Conservation (phyloP, 2,113 vertebrate genomes). For the Poeciliopsis prolifica region DNA sequence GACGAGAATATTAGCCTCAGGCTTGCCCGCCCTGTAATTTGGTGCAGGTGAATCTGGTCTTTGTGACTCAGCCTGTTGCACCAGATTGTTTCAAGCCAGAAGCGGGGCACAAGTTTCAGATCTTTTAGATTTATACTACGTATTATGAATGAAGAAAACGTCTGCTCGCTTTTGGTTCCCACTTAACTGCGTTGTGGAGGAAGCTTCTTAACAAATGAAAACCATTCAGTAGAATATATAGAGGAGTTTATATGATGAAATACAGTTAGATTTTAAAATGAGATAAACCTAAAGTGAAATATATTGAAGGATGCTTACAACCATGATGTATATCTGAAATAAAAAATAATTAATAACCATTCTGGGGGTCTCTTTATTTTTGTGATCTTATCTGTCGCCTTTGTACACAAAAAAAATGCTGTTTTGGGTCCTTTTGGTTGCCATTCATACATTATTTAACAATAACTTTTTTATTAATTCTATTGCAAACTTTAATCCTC, state of each 20-base stretch:
- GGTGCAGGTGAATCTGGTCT: slow-evolving; percentile 58
- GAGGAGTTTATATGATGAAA: neutral
- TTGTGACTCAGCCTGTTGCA: slow-evolving; percentile 52
- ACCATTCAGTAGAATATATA: neutral
- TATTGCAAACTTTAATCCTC: too few relatives aligned
- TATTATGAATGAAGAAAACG: neutral
- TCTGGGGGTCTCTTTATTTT: too few relatives aligned
- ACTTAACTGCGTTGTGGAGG: neutral
- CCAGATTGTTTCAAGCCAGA: slow-evolving; percentile 15
- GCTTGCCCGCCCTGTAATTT: slow-evolving; percentile 30
- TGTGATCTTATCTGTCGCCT: too few relatives aligned
- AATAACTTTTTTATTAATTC: too few relatives aligned
- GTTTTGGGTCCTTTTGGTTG: too few relatives aligned
- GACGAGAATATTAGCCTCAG: slow-evolving; percentile 24
- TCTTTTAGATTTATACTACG: neutral
- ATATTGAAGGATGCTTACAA: too few relatives aligned
- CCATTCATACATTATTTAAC: too few relatives aligned
- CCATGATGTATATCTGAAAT: too few relatives aligned
- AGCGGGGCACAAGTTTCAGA: neutral
- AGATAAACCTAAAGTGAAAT: too few relatives aligned
- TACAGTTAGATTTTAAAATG: neutral
- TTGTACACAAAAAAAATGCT: too few relatives aligned
- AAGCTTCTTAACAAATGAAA: neutral
- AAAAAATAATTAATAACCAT: too few relatives aligned
- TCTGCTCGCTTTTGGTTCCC: neutral